Base-by-base conservation (phyloP, 2,113 vertebrate genomes). In the Pelodiscus sinensis region DNA sequence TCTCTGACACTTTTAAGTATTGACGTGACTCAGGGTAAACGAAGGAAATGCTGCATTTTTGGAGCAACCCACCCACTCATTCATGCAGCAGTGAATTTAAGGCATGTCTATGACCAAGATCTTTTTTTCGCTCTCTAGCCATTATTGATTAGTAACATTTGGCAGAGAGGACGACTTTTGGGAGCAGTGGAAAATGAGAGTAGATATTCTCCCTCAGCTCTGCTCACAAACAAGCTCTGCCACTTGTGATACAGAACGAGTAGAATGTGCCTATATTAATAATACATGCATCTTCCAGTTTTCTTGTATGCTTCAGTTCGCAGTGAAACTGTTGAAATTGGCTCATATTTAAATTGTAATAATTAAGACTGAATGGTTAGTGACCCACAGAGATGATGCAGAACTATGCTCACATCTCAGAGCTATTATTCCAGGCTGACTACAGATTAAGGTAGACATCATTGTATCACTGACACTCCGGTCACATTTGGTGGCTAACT, bases 201-300 rank as follows among this genome's bases (percentile, higher is more conserved):
- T 27, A 1, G 18, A 1, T 44, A 6, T 31, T 68, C 18, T 71
- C n/a, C 2, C 27, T 14, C 77, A 7, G 22, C 51, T 12, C 71
- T 5, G 3, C 8, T 85, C 52, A 31, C 77, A 93, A 7, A 1
- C 65, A 44, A 35, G 0, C 58, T 52, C 65, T 58, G 21, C 52
- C 3, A 0, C 15, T 24, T 7, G 1, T 7, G 81, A 78, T 57
- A 78, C 44, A 77, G 79, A 89, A 29, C 0, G 2, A 81, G 21
- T 10, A 85, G 77, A 55, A 1, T 21, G 2, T 1, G 1, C 6
- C 18, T 6, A 35, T 1, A 1, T 0, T 25, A 4, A 29, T 44
- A 75, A 38, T 50, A 44, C 6, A 4, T 77, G 2, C 86, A 38
- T 38, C 10, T 19, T 27, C 82, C 79, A 57, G 55, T 12, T 82